Base-by-base conservation (phyloP, 2,113 vertebrate species). In the Hoplias malabaricus region DNA sequence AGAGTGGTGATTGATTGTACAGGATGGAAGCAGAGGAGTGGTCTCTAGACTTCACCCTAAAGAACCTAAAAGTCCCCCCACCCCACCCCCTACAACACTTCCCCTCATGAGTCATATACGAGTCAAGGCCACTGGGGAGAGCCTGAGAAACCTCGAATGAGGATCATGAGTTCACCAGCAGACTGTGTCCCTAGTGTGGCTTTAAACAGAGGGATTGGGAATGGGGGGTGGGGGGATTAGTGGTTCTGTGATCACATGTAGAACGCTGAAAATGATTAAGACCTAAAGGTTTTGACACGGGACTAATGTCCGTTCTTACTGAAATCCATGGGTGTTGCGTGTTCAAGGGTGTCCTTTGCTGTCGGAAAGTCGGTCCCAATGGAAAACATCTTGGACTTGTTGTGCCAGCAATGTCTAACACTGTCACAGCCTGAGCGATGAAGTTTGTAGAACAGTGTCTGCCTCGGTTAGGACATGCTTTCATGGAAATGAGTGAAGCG, bases 71-170 rank as follows among this genome's bases (percentile, higher is more conserved):
- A 48, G 36, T 27, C 29, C 27, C 36, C 48, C 54, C 31, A 23
- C 67, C 13, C n/a, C 14, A 57, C 36, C 48, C 54, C 31, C 34
- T 57, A 4, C n/a, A 13, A 57, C 31, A 9, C 29, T 57, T 76
- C 6, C 56, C 50, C 25, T 3, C 42, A 61, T 78, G 54, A 70
- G 40, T 70, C 67, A 78, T 48, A 12, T n/a, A 62, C 62, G 75
- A 78, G 75, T 78, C 75, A 78, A 42, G 31, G 21, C 56, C 67
- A 69, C 27, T 42, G 13, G 67, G 31, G 56, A 62, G 40, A 53
- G 65, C 34, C 56, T 69, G 54, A 57, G 65, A 77, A 77, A 25
- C 43, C 31, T 40, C 21, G 5, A 61, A 31, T 19, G 57, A 19
- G 31, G 57, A 33, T 34, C 16, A 33, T 19, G 31, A 33, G 29